A percentile compares a stretch with the other conserved stretches of the same genome.
These are phyloP conservation scores for Eupithecia abbreviata DNA, from an alignment of 2,888 invertebrate genomes.

Conservation along the genomic window DNA sequence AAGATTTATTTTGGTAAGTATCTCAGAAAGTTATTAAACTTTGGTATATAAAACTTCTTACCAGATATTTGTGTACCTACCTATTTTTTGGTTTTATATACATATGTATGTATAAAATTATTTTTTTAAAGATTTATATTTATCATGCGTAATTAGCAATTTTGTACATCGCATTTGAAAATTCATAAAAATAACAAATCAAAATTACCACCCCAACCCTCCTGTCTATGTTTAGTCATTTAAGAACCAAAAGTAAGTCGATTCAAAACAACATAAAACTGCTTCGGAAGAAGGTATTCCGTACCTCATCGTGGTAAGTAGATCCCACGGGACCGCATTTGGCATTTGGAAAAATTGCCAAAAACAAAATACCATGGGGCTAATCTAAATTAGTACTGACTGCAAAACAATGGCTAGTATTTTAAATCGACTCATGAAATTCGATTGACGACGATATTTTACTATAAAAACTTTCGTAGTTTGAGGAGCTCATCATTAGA, in stretches of 20 bases:
- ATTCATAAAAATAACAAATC: not conserved
- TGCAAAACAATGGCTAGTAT: conserved; percentile 43
- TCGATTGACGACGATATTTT: not conserved
- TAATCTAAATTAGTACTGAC: conserved; percentile 77
- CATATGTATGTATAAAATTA: no score
- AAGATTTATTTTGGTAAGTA: not conserved
- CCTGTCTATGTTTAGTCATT: not conserved
- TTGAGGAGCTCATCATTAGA: not conserved
- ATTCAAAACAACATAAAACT: conserved; percentile 14
- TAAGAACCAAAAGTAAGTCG: conserved; percentile 1
- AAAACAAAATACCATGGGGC: conserved; percentile 65
- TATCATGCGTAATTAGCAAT: no score
- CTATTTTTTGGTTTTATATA: no score
- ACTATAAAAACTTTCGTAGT: not conserved
- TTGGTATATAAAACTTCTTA: no score
- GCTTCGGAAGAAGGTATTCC: conserved; percentile 19
- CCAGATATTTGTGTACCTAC: no score
- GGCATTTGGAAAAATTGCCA: conserved; percentile 73
- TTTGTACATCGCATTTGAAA: not conserved
- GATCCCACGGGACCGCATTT: conserved; percentile 65
- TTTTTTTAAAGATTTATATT: no score
- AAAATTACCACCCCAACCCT: not conserved
- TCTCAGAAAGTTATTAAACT: not conserved
- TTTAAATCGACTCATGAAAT: not conserved
- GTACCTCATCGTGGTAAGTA: conserved; percentile 51